Percentiles rank a stretch among this genome's conserved stretches.
Conservation (phyloP, 2,797 vertebrate species). For the Eulemur coronatus region DNA sequence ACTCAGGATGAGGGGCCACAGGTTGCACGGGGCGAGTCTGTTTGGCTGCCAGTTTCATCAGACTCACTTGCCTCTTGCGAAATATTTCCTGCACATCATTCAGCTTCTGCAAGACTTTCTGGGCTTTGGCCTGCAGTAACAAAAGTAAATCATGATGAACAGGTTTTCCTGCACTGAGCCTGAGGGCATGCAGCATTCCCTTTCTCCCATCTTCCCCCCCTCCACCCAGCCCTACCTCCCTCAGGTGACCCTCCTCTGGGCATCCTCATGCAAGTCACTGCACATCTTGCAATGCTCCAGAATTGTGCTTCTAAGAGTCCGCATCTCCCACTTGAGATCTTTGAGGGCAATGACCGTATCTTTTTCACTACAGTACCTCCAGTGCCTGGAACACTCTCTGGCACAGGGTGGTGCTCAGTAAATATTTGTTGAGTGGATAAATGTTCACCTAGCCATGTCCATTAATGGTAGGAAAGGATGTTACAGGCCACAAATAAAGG, state of each 20-base stretch:
- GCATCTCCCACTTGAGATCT: background rate
- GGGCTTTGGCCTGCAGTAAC: slow-evolving; percentile 87
- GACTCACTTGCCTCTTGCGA: slow-evolving; percentile 93
- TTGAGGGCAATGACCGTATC: background rate
- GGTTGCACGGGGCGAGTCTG: slow-evolving; percentile 95
- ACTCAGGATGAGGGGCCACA: slow-evolving; percentile 95
- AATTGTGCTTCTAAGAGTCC: background rate
- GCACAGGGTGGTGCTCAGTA: background rate
- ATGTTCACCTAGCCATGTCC: background rate
- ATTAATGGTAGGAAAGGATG: background rate
- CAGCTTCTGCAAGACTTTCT: slow-evolving; percentile 91
- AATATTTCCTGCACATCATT: slow-evolving; percentile 96
- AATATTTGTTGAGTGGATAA: background rate
- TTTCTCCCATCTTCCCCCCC: background rate
- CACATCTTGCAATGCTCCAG: background rate
- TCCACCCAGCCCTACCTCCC: background rate
- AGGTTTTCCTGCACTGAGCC: background rate
- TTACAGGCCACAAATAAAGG: background rate
- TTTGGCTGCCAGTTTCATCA: slow-evolving; percentile 95
- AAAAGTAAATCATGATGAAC: slow-evolving; percentile 33
- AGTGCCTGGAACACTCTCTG: background rate
- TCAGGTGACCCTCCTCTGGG: background rate
- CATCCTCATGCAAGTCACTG: background rate
- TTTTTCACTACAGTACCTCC: background rate
- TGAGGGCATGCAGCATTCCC: background rate